Conservation (phyloP, 2,888 invertebrate species). For the Eudemis profundana region DNA sequence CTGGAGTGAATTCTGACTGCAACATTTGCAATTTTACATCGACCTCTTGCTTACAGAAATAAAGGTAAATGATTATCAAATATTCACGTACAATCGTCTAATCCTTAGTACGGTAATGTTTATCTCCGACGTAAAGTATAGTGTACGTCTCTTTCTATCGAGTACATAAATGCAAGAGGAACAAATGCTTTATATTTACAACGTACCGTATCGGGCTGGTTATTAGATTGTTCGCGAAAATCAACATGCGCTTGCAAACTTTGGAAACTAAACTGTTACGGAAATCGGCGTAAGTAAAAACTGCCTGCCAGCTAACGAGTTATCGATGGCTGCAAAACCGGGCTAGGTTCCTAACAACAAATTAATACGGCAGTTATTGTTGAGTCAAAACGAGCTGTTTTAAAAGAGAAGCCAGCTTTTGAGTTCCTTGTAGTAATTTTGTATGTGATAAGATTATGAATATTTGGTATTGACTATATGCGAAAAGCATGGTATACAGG, state of each 20-base stretch:
- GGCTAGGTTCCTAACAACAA: constrained; percentile 14
- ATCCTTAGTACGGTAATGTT: no score
- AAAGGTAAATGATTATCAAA: neutral
- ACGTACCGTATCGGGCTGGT: neutral
- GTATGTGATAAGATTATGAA: no score
- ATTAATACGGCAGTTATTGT: constrained; percentile 7
- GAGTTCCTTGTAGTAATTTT: no score
- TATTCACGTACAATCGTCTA: neutral
- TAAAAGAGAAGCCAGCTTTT: no score
- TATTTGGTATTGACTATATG: no score
- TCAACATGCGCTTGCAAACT: constrained; percentile 4
- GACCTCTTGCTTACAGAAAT: neutral
- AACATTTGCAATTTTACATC: neutral
- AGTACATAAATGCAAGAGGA: no score
- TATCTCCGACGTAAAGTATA: no score
- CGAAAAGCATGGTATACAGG: no score
- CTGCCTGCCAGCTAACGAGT: constrained; percentile 27
- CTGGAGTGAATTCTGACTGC: neutral
- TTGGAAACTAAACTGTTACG: constrained; percentile 22
- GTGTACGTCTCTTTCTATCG: no score
- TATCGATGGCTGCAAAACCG: constrained; percentile 25
- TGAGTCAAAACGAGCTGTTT: neutral
- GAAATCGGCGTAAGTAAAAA: constrained; percentile 21
- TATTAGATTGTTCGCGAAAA: neutral
- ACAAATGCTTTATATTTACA: no score